These are phyloP conservation scores for Felis chaus DNA, from an alignment of 2,113 vertebrate genomes.

Conservation along the genomic window DNA sequence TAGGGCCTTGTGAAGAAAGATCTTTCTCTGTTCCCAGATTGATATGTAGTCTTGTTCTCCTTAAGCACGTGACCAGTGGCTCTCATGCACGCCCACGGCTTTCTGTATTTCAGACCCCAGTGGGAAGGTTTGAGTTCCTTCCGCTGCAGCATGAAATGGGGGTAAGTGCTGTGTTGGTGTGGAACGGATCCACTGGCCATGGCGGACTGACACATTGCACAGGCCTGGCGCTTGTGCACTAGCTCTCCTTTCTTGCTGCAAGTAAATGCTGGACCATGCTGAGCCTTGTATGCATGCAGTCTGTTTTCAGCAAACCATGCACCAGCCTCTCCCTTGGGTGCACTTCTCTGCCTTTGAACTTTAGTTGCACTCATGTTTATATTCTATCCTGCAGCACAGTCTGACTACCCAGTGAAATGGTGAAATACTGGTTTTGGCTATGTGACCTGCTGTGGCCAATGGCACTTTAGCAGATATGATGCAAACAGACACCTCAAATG, in stretches of 20 bases:
- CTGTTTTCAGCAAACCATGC: background rate
- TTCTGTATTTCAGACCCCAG: background rate
- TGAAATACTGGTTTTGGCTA: background rate
- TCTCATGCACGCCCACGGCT: background rate
- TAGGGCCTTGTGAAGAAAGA: background rate
- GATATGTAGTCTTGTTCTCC: background rate
- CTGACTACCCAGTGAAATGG: background rate
- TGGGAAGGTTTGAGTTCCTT: background rate
- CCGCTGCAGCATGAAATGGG: background rate
- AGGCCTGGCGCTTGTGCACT: background rate
- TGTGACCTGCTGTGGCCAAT: background rate
- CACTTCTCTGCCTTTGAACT: background rate
- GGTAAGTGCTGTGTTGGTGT: background rate
- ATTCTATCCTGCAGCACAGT: background rate
- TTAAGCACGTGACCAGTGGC: fast-evolving
- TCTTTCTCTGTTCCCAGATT: background rate
- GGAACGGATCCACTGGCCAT: too few species aligned
- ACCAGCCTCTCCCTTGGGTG: background rate
- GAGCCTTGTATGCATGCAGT: background rate
- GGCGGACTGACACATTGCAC: fast-evolving
- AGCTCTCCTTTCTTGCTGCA: background rate
- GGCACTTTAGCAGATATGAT: background rate
- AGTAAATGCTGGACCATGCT: background rate
- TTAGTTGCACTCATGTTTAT: background rate
- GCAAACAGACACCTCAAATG: background rate